Evolutionary conservation across 2,888 invertebrate species (phyloP).

Genomic region (Yponomeuta sedellus): DNA sequence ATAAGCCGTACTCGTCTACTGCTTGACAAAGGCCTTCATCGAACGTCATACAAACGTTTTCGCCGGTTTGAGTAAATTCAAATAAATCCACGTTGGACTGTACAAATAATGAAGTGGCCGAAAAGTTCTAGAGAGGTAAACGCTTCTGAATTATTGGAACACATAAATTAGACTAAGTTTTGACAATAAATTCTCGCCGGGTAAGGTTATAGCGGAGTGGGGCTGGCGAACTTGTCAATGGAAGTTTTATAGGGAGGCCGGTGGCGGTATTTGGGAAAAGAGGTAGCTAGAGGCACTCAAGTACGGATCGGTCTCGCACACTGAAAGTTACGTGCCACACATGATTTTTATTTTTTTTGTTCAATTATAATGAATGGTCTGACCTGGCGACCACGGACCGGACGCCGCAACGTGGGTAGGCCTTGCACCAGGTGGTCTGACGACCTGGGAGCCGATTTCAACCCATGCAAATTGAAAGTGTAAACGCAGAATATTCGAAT

Average conservation of each 20-base stretch:
- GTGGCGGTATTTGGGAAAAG: background rate
- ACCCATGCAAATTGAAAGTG: too few species aligned
- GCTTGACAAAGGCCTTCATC: too few species aligned
- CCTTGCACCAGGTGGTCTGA: too few species aligned
- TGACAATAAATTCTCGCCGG: slow-evolving; percentile 53
- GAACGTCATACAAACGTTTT: too few species aligned
- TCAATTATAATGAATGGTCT: too few species aligned
- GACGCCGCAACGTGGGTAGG: too few species aligned
- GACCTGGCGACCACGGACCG: too few species aligned
- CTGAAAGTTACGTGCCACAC: background rate
- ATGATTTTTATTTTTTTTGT: too few species aligned
- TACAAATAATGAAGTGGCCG: slow-evolving; percentile 60
- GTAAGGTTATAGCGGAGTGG: slow-evolving; percentile 20
- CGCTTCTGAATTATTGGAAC: slow-evolving; percentile 61
- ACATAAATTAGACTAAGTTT: slow-evolving; percentile 68
- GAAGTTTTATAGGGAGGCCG: background rate
- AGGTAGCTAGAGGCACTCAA: background rate
- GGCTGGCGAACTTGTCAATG: background rate
- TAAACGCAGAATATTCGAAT: too few species aligned
- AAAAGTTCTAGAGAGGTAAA: slow-evolving; percentile 42
- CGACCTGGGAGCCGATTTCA: too few species aligned
- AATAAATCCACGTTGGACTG: background rate
- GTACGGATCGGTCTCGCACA: background rate
- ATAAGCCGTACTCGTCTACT: too few species aligned
- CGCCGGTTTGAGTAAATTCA: too few species aligned